Evolutionary conservation across 2,797 vertebrate species (phyloP).

Genomic region (Lacerta agilis): DNA sequence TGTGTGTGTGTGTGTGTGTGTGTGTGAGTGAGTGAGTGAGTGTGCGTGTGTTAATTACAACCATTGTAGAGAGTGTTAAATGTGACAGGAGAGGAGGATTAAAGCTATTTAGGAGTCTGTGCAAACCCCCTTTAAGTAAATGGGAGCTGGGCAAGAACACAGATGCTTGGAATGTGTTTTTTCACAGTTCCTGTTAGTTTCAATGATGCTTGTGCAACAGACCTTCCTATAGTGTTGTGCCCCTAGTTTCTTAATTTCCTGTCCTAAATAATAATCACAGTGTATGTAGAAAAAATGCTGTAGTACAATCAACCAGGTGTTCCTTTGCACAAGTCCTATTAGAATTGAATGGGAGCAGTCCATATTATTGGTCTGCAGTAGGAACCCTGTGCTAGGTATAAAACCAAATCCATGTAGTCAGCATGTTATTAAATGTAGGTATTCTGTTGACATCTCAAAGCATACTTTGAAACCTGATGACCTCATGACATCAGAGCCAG

Average conservation of each 20-base stretch:
- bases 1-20: no score
- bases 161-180: not conserved
- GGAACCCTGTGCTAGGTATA: constrained; percentile 34
- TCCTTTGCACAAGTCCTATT: not conserved
- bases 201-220: not conserved
- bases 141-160: not conserved
- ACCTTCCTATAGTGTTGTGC: not conserved
- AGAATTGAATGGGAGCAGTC: not conserved
- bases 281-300: not conserved
- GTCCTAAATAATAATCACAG: not conserved
- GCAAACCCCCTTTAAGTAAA: not conserved
- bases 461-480: constrained; percentile 46
- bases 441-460: constrained; percentile 54
- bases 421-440: constrained; percentile 36
- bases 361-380: constrained; percentile 23
- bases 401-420: constrained; percentile 10
- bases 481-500: constrained; percentile 61
- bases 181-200: not conserved
- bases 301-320: not conserved
- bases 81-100: not conserved
- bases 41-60: not conserved
- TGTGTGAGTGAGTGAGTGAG: no score
- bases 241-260: not conserved
- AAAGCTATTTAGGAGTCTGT: not conserved
- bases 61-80: not conserved